Conservation (phyloP, 2,888 invertebrate genomes). For the Psococerastis gibbosa region DNA sequence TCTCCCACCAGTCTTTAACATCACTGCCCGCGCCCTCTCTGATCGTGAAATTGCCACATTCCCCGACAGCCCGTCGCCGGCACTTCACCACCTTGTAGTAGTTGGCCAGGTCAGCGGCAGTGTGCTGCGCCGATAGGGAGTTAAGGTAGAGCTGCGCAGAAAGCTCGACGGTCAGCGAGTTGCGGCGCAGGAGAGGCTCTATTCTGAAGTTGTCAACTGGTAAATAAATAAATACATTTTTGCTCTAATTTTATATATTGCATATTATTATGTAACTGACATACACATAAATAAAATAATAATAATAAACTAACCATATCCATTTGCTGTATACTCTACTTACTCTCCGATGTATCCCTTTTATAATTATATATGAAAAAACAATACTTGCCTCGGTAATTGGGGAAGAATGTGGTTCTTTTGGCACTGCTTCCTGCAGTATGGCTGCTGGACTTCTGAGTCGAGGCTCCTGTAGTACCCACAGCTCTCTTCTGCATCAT, state of each 20-base stretch:
- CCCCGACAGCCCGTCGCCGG: constrained; percentile 3
- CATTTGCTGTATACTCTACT: no score
- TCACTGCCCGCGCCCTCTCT: constrained; percentile 4
- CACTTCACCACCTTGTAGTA: constrained; percentile 13
- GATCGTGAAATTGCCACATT: constrained; percentile 7
- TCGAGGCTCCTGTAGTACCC: no score
- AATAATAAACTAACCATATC: no score
- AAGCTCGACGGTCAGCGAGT: constrained; percentile 21
- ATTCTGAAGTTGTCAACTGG: constrained; percentile 19
- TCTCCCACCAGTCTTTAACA: constrained; percentile 7
- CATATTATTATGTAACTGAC: no score
- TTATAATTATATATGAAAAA: no score
- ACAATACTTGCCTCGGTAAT: not conserved
- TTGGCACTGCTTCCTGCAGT: no score
- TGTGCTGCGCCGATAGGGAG: constrained; percentile 14
- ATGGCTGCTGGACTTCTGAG: no score
- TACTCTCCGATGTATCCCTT: no score
- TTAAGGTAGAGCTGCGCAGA: constrained; percentile 20
- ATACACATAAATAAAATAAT: no score
- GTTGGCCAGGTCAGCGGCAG: not conserved
- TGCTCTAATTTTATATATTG: no score
- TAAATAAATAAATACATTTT: constrained; percentile 2
- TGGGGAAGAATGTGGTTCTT: not conserved
- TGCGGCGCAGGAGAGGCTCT: constrained; percentile 21
- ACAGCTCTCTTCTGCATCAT: not conserved